A percentile compares a stretch with the other conserved stretches of the same genome.
Conservation (phyloP, 37 sponge, comb jelly and placozoan genomes). For the Crambe crambe region DNA sequence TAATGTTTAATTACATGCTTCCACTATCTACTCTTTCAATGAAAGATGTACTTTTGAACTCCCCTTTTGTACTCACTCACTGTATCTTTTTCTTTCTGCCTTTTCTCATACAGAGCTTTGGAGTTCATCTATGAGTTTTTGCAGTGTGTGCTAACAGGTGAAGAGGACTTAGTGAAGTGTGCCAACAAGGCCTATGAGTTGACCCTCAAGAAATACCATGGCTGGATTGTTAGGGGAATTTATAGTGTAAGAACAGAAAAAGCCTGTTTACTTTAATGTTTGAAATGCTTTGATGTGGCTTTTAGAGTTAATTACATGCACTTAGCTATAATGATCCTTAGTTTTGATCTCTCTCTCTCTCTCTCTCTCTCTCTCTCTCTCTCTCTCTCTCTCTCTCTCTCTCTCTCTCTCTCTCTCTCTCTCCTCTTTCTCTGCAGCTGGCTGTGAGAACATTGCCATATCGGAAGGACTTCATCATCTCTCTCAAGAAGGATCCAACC, state of each 20-base stretch:
- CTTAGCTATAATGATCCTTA: no score
- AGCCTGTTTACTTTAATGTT: no score
- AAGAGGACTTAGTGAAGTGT: slow-evolving; percentile 74
- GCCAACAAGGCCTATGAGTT: slow-evolving; percentile 68
- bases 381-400: slow-evolving; percentile 11
- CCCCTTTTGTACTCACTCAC: no score
- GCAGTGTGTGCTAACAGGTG: slow-evolving; percentile 54
- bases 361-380: slow-evolving; percentile 10
- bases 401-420: slow-evolving; percentile 11
- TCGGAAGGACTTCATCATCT: slow-evolving; percentile 50
- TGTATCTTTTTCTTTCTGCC: no score
- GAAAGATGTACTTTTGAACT: no score
- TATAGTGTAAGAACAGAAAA: slow-evolving; percentile 56
- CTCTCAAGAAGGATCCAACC: slow-evolving; percentile 53
- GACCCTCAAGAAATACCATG: slow-evolving; percentile 76
- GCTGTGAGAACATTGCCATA: slow-evolving; percentile 80
- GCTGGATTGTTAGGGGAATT: slow-evolving; percentile 75
- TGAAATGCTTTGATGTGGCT: no score
- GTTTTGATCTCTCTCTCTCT: not conserved
- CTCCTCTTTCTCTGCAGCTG: slow-evolving; percentile 34
- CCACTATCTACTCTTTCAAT: no score
- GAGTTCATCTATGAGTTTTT: slow-evolving; percentile 76
- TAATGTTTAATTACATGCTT: no score
- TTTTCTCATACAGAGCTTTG: slow-evolving; percentile 54
- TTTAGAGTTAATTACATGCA: no score